Evolutionary conservation across 2,797 vertebrate genomes (phyloP).

Genomic region (Sorex maritimensis): DNA sequence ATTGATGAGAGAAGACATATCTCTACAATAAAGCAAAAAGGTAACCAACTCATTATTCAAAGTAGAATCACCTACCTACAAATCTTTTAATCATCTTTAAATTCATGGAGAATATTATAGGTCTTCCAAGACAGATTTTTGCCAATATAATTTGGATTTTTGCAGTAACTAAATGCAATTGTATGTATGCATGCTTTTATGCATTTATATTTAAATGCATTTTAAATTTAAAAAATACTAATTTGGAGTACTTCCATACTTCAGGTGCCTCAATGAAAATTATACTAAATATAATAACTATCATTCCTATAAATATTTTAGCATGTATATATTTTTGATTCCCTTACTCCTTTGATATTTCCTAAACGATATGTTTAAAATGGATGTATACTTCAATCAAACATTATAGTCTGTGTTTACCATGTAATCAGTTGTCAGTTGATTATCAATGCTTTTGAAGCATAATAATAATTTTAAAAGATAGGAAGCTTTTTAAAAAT

Average conservation of each 20-base stretch:
- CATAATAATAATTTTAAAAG: neutral
- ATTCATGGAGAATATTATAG: neutral
- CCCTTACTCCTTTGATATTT: conserved; percentile 19
- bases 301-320: neutral
- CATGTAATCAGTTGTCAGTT: too few relatives aligned
- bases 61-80: neutral
- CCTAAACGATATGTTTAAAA: neutral
- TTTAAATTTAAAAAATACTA: neutral
- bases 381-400: neutral
- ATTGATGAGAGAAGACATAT: neutral
- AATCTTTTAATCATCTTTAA: neutral
- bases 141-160: conserved; percentile 27
- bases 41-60: neutral
- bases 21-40: neutral
- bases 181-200: neutral
- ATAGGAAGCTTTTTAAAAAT: neutral
- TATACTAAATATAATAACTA: conserved; percentile 29
- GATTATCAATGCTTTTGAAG: conserved; percentile 19
- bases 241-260: neutral
- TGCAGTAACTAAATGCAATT: neutral
- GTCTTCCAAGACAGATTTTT: neutral
- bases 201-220: conserved; percentile 8
- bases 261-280: neutral
- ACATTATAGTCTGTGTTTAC: too few relatives aligned
- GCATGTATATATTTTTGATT: conserved; percentile 30